Base-by-base conservation (phyloP, 2,797 vertebrate species). In the Furcifer pardalis region DNA sequence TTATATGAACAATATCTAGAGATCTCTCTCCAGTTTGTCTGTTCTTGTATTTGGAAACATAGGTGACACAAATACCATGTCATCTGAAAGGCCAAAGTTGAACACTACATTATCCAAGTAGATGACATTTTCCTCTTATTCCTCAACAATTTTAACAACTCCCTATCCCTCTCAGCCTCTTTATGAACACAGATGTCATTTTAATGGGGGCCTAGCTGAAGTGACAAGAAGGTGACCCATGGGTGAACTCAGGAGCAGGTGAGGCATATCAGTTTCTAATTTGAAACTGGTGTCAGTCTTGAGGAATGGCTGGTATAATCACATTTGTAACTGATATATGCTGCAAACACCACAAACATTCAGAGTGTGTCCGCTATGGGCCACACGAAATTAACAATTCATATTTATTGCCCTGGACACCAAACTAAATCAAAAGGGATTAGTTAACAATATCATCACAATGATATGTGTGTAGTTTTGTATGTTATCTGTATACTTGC, bases 241-340 rank as follows among this genome's bases (percentile, higher is more conserved):
- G 88, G 71, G 89, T 96, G 97, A 98, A 97, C 97, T 94, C 92
- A 92, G 94, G 94, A 93, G 90, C 93, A 96, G 96, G 96, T 97
- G 97, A 97, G 91, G 88, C 76, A 91, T 94, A 96, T 96, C 96
- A 94, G 94, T 94, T 95, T 97, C 96, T 97, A 95, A 97, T 97
- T 96, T 96, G 94, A 95, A 96, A 95, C 92, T 87, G 89, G 91
- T 95, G 95, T 96, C 96, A 95, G 93, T 88, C 86, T 91, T 96
- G 95, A 96, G 93, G 92, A 93, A 96, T 94, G 93, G 92, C 90
- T 91, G 91, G 84, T 87, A 88, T 95, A 95, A 96, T 96, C 95
- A 94, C 92, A 92, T 96, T 95, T 95, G 96, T 96, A 95, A 95
- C 94, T 92, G 94, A 96, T 95, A 95, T 95, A 95, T 77, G 92